Evolutionary conservation across 2,888 invertebrate genomes (phyloP).

Genomic region (Sisyra nigra): DNA sequence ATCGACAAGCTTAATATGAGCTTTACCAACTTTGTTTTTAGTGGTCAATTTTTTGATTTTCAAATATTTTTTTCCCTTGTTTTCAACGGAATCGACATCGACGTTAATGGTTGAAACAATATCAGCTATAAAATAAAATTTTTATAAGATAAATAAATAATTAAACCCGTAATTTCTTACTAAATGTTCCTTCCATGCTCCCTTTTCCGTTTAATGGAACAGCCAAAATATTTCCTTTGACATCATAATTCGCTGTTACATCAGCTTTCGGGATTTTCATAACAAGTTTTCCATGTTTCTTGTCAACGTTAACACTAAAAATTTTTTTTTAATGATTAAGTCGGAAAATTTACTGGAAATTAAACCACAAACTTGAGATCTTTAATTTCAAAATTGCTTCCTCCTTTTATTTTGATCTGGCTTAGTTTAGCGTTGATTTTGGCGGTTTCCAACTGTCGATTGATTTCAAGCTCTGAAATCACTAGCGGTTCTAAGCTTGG

Average conservation of each 20-base stretch:
- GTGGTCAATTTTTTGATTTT: conserved; percentile 40
- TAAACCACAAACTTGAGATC: conserved; percentile 39
- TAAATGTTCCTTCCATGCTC: conserved; percentile 35
- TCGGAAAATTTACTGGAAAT: conserved; percentile 2
- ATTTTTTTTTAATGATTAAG: conserved; percentile 5
- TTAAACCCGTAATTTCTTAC: conserved; percentile 23
- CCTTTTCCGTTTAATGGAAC: conserved; percentile 34
- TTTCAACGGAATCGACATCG: conserved; percentile 39
- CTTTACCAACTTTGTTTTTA: conserved; percentile 43
- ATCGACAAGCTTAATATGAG: conserved; percentile 37
- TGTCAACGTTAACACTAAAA: conserved; percentile 25
- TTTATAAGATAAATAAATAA: conserved; percentile 1
- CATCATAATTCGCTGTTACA: conserved; percentile 34
- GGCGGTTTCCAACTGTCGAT: conserved; percentile 51
- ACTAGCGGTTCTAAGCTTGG: conserved; percentile 55
- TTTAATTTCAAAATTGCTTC: conserved; percentile 44
- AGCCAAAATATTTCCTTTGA: conserved; percentile 31
- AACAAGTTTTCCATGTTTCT: conserved; percentile 26
- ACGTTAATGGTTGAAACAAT: conserved; percentile 32
- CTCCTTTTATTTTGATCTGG: conserved; percentile 46
- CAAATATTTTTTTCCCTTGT: conserved; percentile 42
- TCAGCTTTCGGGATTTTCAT: conserved; percentile 29
- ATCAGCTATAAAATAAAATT: background rate
- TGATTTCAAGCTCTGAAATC: conserved; percentile 49
- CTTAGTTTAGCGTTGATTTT: conserved; percentile 47